Conservation (phyloP, 2,888 invertebrate species). For the Agrilus cyanescens region DNA sequence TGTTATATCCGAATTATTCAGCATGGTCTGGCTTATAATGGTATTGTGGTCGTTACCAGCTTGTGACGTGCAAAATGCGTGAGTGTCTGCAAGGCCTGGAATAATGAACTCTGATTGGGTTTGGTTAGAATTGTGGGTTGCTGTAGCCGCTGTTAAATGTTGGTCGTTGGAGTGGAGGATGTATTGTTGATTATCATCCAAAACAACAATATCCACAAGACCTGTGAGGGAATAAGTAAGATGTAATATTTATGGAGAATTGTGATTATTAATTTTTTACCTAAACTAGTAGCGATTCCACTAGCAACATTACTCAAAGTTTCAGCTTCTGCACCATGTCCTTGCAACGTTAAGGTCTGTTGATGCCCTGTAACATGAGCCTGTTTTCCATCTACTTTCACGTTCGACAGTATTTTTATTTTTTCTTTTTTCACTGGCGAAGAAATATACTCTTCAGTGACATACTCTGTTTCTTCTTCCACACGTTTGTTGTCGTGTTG, state of each 20-base stretch:
- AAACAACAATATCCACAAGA: conserved; percentile 43
- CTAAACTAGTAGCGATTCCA: conserved; percentile 45
- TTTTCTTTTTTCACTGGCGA: conserved; percentile 34
- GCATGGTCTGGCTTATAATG: conserved; percentile 24
- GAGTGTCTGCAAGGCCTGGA: conserved; percentile 30
- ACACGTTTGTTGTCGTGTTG: conserved; percentile 20
- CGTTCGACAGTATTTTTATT: conserved; percentile 37
- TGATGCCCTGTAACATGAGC: conserved; percentile 8
- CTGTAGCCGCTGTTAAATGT: conserved; percentile 12
- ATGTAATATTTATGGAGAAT: too few species aligned
- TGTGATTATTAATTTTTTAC: too few species aligned
- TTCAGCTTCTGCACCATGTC: conserved; percentile 40
- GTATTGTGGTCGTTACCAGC: conserved; percentile 18
- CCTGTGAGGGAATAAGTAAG: conserved; percentile 13
- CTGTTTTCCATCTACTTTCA: conserved; percentile 15
- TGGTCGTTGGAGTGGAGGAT: conserved; percentile 34
- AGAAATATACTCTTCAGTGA: conserved; percentile 21
- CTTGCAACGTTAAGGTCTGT: conserved; percentile 1
- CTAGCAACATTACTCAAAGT: conserved; percentile 43
- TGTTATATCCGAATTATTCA: conserved; percentile 35
- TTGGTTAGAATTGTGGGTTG: conserved; percentile 15
- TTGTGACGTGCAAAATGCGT: conserved; percentile 27
- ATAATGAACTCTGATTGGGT: conserved; percentile 30
- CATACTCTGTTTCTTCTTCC: conserved; percentile 20
- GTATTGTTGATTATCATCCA: conserved; percentile 48